Evolutionary conservation across 2,888 invertebrate genomes (phyloP).

Genomic region (Andrena chrysosceles): DNA sequence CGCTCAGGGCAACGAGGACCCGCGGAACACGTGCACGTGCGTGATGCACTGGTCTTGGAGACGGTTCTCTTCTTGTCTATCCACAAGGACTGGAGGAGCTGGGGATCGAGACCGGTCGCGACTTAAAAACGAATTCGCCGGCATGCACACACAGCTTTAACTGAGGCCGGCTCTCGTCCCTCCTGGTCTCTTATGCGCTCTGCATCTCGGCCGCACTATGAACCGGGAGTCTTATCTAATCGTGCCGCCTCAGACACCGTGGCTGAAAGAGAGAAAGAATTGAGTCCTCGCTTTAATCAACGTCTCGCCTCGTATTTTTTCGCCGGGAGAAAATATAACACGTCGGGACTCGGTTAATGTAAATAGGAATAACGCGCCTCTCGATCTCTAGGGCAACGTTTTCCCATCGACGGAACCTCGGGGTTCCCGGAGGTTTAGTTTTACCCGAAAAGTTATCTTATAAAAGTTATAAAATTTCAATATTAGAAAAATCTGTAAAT

Average conservation of each 20-base stretch:
- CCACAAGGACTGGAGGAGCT: no score
- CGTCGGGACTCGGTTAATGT: neutral
- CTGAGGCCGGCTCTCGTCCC: conserved; percentile 77
- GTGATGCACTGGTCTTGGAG: neutral
- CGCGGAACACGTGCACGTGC: conserved; percentile 4
- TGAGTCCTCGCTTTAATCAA: conserved; percentile 58
- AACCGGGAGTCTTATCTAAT: conserved; percentile 83
- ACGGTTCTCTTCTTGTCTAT: neutral
- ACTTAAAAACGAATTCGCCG: conserved; percentile 65
- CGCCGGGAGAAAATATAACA: neutral
- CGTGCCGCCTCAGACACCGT: conserved; percentile 74
- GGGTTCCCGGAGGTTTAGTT: no score
- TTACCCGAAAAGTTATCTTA: no score
- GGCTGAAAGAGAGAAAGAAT: conserved; percentile 72
- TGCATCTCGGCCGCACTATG: conserved; percentile 83
- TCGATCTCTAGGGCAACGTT: no score
- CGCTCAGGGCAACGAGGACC: neutral
- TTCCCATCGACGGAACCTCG: no score
- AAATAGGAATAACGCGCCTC: conserved; percentile 10
- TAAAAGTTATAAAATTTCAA: no score
- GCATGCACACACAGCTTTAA: conserved; percentile 78
- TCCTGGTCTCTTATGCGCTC: conserved; percentile 83
- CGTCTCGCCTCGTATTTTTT: conserved; percentile 27
- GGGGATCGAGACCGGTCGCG: neutral
- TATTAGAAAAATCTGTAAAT: no score